These are phyloP conservation scores for Harpalus rubripes DNA, from an alignment of 2,888 invertebrate genomes.

Conservation along the genomic window DNA sequence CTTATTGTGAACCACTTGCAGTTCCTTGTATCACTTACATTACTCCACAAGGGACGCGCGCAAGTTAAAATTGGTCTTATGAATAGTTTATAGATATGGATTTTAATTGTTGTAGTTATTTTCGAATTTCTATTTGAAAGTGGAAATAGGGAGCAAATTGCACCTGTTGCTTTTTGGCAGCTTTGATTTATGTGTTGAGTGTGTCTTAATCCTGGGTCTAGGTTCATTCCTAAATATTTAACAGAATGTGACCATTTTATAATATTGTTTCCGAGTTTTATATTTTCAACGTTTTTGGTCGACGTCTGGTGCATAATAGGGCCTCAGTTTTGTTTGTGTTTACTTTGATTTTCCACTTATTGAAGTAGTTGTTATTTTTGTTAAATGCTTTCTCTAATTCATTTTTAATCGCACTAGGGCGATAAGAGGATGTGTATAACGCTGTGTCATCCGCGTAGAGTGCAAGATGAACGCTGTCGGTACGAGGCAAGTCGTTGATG, in stretches of 20 bases:
- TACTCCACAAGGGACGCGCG: not conserved
- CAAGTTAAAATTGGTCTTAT: too few relatives aligned
- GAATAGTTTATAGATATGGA: not conserved
- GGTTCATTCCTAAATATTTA: not conserved
- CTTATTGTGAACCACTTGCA: not conserved
- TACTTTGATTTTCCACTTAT: not conserved
- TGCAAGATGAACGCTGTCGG: not conserved
- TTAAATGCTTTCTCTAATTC: not conserved
- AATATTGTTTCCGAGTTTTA: not conserved
- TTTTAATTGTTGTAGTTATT: not conserved
- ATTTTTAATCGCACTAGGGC: too few relatives aligned
- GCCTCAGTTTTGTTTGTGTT: not conserved
- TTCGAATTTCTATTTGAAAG: slow-evolving; percentile 3
- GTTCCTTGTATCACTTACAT: not conserved
- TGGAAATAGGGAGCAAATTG: not conserved
- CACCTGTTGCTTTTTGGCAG: not conserved
- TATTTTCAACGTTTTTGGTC: too few relatives aligned
- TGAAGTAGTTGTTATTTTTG: not conserved
- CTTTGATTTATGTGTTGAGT: not conserved
- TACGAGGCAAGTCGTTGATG: not conserved
- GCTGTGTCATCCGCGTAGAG: not conserved
- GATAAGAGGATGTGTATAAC: not conserved
- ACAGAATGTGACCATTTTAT: too few relatives aligned
- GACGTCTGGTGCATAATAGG: not conserved
- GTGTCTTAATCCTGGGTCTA: slow-evolving; percentile 7